Base-by-base conservation (phyloP, 1,140 invertebrate species). In the Pectinophora gossypiella region DNA sequence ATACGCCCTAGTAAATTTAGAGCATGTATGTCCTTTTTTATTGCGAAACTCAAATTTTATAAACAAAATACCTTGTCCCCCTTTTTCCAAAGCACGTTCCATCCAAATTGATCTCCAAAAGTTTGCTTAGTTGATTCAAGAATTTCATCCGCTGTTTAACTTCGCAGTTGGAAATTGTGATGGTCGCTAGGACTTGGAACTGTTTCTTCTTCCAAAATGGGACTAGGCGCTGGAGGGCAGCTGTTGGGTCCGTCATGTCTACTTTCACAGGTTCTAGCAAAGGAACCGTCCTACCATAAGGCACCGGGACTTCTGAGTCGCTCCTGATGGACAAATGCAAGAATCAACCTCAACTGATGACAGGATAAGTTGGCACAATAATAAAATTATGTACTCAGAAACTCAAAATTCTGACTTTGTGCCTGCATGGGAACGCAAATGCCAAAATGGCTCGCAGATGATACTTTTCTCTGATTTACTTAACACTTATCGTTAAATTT, bases 221-320 rank as follows among this genome's bases (percentile, higher is more conserved):
- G 35, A 75, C 71, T 19, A 73, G 23, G 19, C 57, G 43, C 5
- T 45, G 35, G 23, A 76, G 50, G 15, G 59, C 44, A 16, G 54
- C 54, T 21, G 56, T 13, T 10, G 54, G 51, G 19, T 51, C 43
- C 43, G 59, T 50, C 42, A 16, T 35, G 15, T 54, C 0, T 10
- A n/a, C 19, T 19, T 32, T 35, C 45, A 62, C 46, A 15, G 72
- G 64, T 22, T 72, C 60, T 12, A 61, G 16, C 35, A 92, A 32
- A 7, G 72, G 45, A n/a, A 85, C 36, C 7, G 90, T 91, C 32
- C 91, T 76, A 6, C 91, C 93, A 61, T 94, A 94, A 1, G 92
- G 92, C 1, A 94, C 90, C 0, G 92, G 92, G 18, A 94, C 84
- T 59, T 94, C 92, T 5, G 93, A 90, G 57, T 94, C 91, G 60